Evolutionary conservation across 1,140 invertebrate genomes (phyloP), one percentile per base, ranked within the genome.

Genomic region (Drosophila ambigua): DNA sequence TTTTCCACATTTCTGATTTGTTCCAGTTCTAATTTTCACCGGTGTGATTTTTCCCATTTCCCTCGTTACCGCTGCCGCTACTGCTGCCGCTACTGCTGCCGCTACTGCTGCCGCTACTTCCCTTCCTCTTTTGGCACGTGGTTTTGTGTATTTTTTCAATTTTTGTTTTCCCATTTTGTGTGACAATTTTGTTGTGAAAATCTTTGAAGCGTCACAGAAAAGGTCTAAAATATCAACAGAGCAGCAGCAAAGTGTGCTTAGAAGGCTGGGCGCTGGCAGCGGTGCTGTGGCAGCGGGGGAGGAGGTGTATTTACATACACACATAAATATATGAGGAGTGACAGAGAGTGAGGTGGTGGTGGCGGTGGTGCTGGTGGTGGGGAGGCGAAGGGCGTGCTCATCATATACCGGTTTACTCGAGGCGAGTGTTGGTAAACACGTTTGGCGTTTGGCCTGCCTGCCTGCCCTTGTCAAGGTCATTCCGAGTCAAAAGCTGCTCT

Each of bases 391-490:
- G n/a, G 23, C 43, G 24, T 58, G 15, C 16, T 15, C 24, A 61
- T 43, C 31, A 11, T 28, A 46, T 48, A 87, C 81, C 81, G 82
- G 81, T 87, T 85, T 78, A 53, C 59, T 73, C 54, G 52, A 46
- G 35, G 45, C 57, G 54, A 58, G 62, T 76, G 63, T 68, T 53
- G 63, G 68, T 63, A 82, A 78, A 78, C 83, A 85, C 69, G 80
- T 85, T 84, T 85, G 52, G 31, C 48, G 51, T 48, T 16, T 43
- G 16, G 16, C 16, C 16, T 16, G 35, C 39, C 43, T 63, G 66
- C 43, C 51, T 87, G 82, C 82, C 82, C 82, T 87, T 87, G 82
- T 82, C 82, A 87, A 87, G 82, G 82, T 87, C 82, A 87, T 44
- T 35, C 53, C 50, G 54, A 61, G 58, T 71, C 67, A 69, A 69